These are phyloP conservation scores for Gortyna flavago DNA, from an alignment of 2,888 invertebrate genomes.

Conservation along the genomic window DNA sequence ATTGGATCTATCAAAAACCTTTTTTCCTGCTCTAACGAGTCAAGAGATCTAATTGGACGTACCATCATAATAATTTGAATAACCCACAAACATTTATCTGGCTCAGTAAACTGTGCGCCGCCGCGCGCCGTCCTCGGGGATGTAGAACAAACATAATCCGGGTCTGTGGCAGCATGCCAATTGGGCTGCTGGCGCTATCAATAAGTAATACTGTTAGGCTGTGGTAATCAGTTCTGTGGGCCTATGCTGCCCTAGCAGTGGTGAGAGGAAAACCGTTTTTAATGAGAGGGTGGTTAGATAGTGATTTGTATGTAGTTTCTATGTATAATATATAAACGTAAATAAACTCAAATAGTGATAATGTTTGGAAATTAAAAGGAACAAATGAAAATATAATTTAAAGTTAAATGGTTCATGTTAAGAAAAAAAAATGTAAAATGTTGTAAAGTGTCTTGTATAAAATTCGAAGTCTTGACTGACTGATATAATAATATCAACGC, in stretches of 20 bases:
- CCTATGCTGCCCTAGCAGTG: slow-evolving; percentile 26
- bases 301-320: background rate
- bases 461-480: too few species aligned
- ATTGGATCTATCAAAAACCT: background rate
- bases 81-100: slow-evolving; percentile 40
- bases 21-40: background rate
- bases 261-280: background rate
- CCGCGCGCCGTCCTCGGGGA: slow-evolving; percentile 37
- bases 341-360: background rate
- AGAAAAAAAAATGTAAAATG: too few species aligned
- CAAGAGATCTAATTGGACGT: background rate
- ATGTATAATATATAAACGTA: background rate
- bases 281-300: background rate
- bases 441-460: too few species aligned
- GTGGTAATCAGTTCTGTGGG: slow-evolving; percentile 44
- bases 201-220: slow-evolving; percentile 63
- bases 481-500: too few species aligned
- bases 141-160: slow-evolving; percentile 62
- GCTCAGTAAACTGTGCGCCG: slow-evolving; percentile 48
- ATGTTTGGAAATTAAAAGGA: background rate
- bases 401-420: too few species aligned
- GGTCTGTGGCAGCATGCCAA: slow-evolving; percentile 63
- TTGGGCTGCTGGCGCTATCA: slow-evolving; percentile 60
- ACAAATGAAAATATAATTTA: background rate
- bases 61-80: slow-evolving; percentile 32